Evolutionary conservation across 2,888 invertebrate species (phyloP).

Genomic region (Cactoblastis cactorum): DNA sequence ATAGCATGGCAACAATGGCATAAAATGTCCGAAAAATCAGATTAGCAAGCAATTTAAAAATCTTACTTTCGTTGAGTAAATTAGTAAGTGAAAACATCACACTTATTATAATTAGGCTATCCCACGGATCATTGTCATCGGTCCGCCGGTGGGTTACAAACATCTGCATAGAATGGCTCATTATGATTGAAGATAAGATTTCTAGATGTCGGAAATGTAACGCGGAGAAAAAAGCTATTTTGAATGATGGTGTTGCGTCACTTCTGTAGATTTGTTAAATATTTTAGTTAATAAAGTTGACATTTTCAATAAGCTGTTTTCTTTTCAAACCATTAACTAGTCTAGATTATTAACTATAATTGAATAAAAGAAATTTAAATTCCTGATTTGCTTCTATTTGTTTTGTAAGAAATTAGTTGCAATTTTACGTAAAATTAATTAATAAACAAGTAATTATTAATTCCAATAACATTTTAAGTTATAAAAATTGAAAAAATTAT

Average conservation of each 20-base stretch:
- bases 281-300: slow-evolving; percentile 57
- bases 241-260: slow-evolving; percentile 17
- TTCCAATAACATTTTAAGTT: too few species aligned
- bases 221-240: slow-evolving; percentile 8
- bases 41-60: not conserved
- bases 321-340: slow-evolving; percentile 23
- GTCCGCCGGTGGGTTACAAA: not conserved
- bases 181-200: slow-evolving; percentile 3
- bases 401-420: too few species aligned
- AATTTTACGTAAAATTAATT: too few species aligned
- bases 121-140: not conserved
- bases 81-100: slow-evolving; percentile 3
- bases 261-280: slow-evolving; percentile 25
- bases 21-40: not conserved
- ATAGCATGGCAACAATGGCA: too few species aligned
- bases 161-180: slow-evolving; percentile 21
- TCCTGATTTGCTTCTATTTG: too few species aligned
- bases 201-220: not conserved
- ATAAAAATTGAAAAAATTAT: too few species aligned
- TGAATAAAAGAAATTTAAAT: too few species aligned
- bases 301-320: slow-evolving; percentile 27
- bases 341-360: too few species aligned
- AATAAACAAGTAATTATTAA: too few species aligned
- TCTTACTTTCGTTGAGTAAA: not conserved
- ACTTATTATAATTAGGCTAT: not conserved